A percentile compares a stretch with the other conserved stretches of the same genome.
Conservation (phyloP, 1,140 invertebrate species). For the Papilio glaucus region DNA sequence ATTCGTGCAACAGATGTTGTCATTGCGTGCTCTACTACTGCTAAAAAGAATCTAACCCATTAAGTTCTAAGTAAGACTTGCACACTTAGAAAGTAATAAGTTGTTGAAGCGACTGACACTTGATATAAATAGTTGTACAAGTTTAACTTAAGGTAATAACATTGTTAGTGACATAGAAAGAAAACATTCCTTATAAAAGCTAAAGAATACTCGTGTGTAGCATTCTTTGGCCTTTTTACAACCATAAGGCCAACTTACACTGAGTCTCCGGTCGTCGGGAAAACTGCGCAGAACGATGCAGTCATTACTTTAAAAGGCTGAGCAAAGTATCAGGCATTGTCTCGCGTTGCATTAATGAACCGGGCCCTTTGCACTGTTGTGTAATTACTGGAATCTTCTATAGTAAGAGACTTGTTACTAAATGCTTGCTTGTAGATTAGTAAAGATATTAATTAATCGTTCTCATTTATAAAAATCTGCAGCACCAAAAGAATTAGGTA, state of each 20-base stretch:
- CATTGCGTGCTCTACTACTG: too few relatives aligned
- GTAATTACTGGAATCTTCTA: too few relatives aligned
- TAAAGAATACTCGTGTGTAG: neutral
- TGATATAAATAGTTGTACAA: neutral
- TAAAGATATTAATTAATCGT: too few relatives aligned
- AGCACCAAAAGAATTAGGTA: too few relatives aligned
- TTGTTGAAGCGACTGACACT: neutral
- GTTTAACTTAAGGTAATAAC: neutral
- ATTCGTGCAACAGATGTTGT: too few relatives aligned
- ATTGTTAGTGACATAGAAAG: neutral
- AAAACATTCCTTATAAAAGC: neutral
- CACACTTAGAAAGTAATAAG: too few relatives aligned
- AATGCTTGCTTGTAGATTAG: too few relatives aligned
- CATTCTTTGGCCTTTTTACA: neutral
- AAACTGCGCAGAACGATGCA: neutral
- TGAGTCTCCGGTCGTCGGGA: too few relatives aligned
- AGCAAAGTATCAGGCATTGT: slow-evolving; percentile 1
- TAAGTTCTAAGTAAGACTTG: too few relatives aligned
- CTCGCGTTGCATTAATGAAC: neutral
- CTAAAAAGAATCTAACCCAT: too few relatives aligned
- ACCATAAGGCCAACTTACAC: neutral
- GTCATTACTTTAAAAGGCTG: neutral
- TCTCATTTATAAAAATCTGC: too few relatives aligned
- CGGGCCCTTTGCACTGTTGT: neutral
- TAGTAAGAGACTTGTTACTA: too few relatives aligned